Evolutionary conservation across 2,113 vertebrate genomes (phyloP).

Genomic region (Eubucco bourcierii): DNA sequence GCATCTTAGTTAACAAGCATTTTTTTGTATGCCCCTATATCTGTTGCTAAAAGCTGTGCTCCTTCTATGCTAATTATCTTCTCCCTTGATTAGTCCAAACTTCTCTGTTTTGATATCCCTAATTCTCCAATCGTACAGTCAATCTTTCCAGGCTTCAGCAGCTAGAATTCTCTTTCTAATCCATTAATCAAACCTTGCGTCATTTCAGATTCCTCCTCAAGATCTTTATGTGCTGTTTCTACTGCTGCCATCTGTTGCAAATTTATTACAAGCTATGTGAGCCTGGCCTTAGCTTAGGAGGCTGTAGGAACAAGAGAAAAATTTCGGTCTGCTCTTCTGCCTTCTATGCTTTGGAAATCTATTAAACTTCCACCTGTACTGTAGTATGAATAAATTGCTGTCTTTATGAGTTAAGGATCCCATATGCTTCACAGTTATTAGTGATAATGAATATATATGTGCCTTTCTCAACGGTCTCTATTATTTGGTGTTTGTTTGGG

Average conservation of each 20-base stretch:
- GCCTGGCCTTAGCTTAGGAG: neutral
- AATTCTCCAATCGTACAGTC: neutral
- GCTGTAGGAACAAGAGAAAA: neutral
- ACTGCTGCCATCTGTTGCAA: neutral
- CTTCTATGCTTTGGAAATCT: neutral
- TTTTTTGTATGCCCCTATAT: slow-evolving; percentile 3
- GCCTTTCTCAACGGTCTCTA: neutral
- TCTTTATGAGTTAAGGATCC: neutral
- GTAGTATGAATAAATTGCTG: neutral
- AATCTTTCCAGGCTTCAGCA: neutral
- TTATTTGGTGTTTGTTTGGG: neutral
- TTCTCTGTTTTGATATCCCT: neutral
- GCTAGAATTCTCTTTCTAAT: neutral
- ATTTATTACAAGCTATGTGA: neutral
- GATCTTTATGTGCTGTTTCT: neutral
- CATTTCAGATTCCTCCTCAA: neutral
- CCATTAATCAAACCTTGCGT: neutral
- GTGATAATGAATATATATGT: neutral
- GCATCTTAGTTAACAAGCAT: neutral
- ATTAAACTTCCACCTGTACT: neutral
- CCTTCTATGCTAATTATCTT: neutral
- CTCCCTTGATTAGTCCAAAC: neutral
- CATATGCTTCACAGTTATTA: neutral
- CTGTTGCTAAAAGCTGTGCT: neutral
- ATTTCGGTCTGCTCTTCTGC: neutral